Evolutionary conservation across 1,140 invertebrate genomes (phyloP).

Genomic region (Atta colombica): DNA sequence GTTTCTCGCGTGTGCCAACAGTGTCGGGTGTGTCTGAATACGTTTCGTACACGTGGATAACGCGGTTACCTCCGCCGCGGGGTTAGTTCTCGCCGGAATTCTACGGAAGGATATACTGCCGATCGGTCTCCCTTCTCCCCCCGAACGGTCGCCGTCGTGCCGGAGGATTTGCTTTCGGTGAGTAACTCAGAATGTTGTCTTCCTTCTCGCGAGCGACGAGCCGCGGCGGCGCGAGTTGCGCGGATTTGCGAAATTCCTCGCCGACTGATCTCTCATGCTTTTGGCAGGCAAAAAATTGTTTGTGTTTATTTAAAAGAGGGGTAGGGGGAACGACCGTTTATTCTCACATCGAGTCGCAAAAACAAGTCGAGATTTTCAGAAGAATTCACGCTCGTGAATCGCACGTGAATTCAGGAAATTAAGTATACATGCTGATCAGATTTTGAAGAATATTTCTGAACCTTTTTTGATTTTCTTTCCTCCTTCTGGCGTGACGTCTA

Average conservation of each 20-base stretch:
- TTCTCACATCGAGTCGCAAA: neutral
- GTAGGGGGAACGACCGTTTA: no score
- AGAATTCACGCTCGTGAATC: neutral
- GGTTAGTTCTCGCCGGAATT: slow-evolving; percentile 64
- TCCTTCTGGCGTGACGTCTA: neutral
- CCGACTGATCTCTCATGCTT: neutral
- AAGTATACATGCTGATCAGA: neutral
- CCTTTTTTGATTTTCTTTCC: no score
- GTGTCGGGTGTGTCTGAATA: slow-evolving; percentile 64
- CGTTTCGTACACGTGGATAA: slow-evolving; percentile 60
- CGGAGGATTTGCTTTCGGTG: slow-evolving; percentile 75
- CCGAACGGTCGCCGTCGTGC: slow-evolving; percentile 51
- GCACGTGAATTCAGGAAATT: neutral
- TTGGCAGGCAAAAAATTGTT: slow-evolving; percentile 23
- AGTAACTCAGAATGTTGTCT: slow-evolving; percentile 63
- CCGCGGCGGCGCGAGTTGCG: neutral
- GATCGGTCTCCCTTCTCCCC: neutral
- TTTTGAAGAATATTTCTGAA: neutral
- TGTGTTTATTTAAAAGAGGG: neutral
- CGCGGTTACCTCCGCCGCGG: slow-evolving; percentile 39
- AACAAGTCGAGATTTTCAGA: neutral
- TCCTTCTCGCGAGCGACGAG: neutral
- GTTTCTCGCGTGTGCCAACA: slow-evolving; percentile 61
- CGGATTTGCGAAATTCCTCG: neutral
- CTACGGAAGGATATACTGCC: slow-evolving; percentile 58